Base-by-base conservation (phyloP, 2,797 vertebrate genomes). In the Brachyrhaphis roseni region DNA sequence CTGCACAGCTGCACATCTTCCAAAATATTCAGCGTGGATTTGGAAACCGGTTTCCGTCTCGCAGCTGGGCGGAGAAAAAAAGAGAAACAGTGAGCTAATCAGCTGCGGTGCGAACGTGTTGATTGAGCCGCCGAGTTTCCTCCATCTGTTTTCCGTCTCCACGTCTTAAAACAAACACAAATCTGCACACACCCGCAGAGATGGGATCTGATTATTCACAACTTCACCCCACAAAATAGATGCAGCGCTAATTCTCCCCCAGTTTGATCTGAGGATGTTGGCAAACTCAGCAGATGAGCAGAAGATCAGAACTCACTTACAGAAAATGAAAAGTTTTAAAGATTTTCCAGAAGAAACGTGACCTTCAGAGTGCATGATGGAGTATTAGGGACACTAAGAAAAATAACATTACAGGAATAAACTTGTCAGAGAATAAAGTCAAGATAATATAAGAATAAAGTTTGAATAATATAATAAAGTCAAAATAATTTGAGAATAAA, bases 1-100 rank as follows among this genome's bases (percentile, higher is more conserved):
- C 80, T 28, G 11, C 34, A n/a, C 91, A 94, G 89, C 91, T 89
- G 91, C 31, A 80, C 26, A 55, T 82, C 79, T 83, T 83, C 82
- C 87, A 59, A 82, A 82, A 77, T 83, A 86, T 18, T 39, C 64
- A 68, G 6, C 10, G 18, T 10, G 18, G 20, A 68, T 68, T 41
- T 68, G 64, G 64, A 34, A 39, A 68, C 8, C 36, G 39, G 64
- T 41, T 68, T 68, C 18, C 4, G 8, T 39, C 18, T 39, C 64
- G 11, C 64, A 68, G 64, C 34, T 68, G 64, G 64, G 34, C 20
- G 23, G 31, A 75, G 11, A 41, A 28, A 74, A 41, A 55, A 55
- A 53, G 39, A 74, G 41, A 10, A n/a, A 47, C 57, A 20, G 36
- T 53, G 46, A 73, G 87, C 76, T 77, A 79, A 82, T 26, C 55